Conservation (phyloP, 2,113 vertebrate species). For the Erinaceus europaeus region DNA sequence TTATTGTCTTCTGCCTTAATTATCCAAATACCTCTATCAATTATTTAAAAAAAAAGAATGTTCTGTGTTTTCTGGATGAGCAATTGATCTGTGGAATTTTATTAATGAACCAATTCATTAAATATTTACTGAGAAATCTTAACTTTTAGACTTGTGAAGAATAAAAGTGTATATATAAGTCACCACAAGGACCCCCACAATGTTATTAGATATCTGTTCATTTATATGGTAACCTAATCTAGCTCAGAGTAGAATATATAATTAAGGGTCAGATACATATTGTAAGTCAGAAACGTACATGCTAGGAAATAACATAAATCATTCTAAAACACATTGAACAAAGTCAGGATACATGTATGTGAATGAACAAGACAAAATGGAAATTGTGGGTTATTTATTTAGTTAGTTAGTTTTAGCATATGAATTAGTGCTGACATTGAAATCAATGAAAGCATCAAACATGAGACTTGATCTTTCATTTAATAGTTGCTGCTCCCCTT, state of each 20-base stretch:
- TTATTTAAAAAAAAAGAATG: neutral
- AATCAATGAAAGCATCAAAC: neutral
- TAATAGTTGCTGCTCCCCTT: neutral
- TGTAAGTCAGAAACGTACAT: neutral
- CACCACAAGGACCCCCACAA: neutral
- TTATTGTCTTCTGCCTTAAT: neutral
- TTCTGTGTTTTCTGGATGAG: neutral
- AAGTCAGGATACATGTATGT: neutral
- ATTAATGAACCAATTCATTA: neutral
- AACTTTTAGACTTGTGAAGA: neutral
- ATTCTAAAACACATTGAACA: neutral
- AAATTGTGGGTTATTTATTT: neutral
- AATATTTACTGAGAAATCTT: slow-evolving; percentile 1
- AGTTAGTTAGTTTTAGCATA: too few species aligned
- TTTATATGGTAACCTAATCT: neutral
- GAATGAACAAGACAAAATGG: neutral
- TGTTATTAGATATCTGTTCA: neutral
- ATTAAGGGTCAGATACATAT: neutral
- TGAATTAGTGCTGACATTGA: neutral
- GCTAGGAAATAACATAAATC: neutral
- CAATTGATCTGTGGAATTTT: neutral
- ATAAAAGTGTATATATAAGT: neutral
- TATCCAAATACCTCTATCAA: neutral
- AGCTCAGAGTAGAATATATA: neutral
- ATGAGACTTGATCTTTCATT: neutral